These are phyloP conservation scores for Chloroclystis v-ata DNA, from an alignment of 2,888 invertebrate genomes.

Conservation along the genomic window DNA sequence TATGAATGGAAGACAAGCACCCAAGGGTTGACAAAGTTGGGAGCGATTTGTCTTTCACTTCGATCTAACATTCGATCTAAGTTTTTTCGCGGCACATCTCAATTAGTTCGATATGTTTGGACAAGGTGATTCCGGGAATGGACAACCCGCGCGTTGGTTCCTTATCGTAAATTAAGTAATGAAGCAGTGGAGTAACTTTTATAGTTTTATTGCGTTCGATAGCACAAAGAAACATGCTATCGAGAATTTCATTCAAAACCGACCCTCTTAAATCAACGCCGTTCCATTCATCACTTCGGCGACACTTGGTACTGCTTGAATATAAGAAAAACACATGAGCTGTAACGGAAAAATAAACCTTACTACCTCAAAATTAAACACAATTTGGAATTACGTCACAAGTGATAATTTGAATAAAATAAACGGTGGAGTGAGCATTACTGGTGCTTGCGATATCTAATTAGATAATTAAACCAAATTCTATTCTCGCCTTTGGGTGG, in stretches of 20 bases:
- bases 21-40: slow-evolving; percentile 66
- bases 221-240: slow-evolving; percentile 53
- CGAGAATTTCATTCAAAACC: slow-evolving; percentile 49
- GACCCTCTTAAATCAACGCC: slow-evolving; percentile 66
- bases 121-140: slow-evolving; percentile 32
- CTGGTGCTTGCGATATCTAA: slow-evolving; percentile 61
- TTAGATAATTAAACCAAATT: slow-evolving; percentile 64
- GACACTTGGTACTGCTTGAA: slow-evolving; percentile 54
- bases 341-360: slow-evolving; percentile 38
- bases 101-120: slow-evolving; percentile 41
- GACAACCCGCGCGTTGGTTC: slow-evolving; percentile 16
- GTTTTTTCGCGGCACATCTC: slow-evolving; percentile 64
- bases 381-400: slow-evolving; percentile 12
- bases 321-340: slow-evolving; percentile 30
- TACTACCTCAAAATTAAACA: slow-evolving; percentile 30
- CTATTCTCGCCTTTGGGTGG: slow-evolving; percentile 68
- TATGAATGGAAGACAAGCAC: slow-evolving; percentile 64
- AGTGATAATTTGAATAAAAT: slow-evolving; percentile 42
- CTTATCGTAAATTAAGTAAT: slow-evolving; percentile 27
- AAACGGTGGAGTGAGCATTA: slow-evolving; percentile 65
- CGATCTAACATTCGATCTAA: slow-evolving; percentile 55
- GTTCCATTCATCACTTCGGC: slow-evolving; percentile 61
- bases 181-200: slow-evolving; percentile 38
- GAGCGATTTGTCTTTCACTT: slow-evolving; percentile 72
- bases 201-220: slow-evolving; percentile 60